Conservation (phyloP, 2,113 vertebrate genomes). For the Phocoena sinus region DNA sequence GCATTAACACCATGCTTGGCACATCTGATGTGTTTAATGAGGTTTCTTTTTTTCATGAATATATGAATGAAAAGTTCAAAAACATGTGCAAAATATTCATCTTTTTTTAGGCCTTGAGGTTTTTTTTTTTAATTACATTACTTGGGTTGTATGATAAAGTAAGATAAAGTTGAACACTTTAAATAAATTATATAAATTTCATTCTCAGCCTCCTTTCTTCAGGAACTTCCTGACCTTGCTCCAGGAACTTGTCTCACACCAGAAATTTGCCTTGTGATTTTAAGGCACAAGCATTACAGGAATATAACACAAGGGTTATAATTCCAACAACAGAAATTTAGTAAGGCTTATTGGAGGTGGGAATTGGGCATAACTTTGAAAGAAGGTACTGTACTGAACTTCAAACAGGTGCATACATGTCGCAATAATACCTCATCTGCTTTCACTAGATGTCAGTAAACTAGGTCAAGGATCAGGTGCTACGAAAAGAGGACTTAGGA, state of each 20-base stretch:
- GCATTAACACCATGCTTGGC: not conserved
- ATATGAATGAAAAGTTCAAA: not conserved
- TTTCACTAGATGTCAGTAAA: conserved; percentile 30
- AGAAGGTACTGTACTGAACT: not conserved
- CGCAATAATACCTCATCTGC: conserved; percentile 20
- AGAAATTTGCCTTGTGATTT: not conserved
- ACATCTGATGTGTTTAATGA: not conserved
- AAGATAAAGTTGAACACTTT: conserved; percentile 1
- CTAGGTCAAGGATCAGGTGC: conserved; percentile 56
- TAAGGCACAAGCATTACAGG: not conserved
- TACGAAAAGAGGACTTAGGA: not conserved
- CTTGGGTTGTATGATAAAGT: not conserved
- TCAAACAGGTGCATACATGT: not conserved
- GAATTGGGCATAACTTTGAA: not conserved
- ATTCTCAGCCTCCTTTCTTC: not conserved
- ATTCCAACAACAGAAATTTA: not conserved
- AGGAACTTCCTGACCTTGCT: not conserved
- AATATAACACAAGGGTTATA: not conserved
- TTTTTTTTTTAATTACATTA: not conserved
- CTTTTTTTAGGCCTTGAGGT: not conserved
- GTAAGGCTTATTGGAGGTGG: not conserved
- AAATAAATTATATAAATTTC: not conserved
- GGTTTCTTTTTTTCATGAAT: not conserved
- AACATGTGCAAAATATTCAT: not conserved
- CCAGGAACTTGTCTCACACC: not conserved